These are phyloP conservation scores for Deilephila elpenor DNA, from an alignment of 2,888 invertebrate genomes.

Conservation along the genomic window DNA sequence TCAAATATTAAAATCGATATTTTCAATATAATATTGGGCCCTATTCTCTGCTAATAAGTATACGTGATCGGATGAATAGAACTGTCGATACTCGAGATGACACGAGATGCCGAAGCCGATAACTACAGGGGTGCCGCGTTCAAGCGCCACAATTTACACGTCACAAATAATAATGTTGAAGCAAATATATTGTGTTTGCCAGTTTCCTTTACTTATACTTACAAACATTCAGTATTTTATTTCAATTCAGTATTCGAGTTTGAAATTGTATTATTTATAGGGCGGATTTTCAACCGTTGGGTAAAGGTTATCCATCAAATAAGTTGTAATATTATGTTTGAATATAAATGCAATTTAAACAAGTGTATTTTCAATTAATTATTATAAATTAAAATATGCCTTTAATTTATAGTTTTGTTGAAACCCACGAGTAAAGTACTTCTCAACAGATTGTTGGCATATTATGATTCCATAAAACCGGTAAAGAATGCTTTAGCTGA, in stretches of 20 bases:
- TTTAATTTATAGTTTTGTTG: too few species aligned
- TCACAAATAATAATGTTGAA: neutral
- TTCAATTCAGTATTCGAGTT: too few species aligned
- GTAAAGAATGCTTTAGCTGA: neutral
- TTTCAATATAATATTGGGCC: neutral
- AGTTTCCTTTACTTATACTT: neutral
- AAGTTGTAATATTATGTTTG: too few species aligned
- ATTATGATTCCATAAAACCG: neutral
- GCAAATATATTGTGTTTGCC: too few species aligned
- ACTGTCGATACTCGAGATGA: constrained; percentile 36
- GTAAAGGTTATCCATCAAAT: too few species aligned
- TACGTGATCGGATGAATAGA: constrained; percentile 33
- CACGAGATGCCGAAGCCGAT: constrained; percentile 33
- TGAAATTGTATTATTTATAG: too few species aligned
- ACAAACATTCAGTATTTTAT: too few species aligned
- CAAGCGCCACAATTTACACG: neutral
- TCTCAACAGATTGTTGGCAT: neutral
- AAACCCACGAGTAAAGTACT: neutral
- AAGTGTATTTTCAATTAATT: too few species aligned
- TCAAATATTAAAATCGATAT: too few species aligned
- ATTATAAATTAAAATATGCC: too few species aligned
- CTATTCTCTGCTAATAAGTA: constrained; percentile 1
- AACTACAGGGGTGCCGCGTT: neutral
- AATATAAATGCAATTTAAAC: too few species aligned
- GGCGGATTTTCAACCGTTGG: too few species aligned